phyloP scores from a whole-genome alignment of 2,113 vertebrate genomes.

The Climacteris rufus region DNA sequence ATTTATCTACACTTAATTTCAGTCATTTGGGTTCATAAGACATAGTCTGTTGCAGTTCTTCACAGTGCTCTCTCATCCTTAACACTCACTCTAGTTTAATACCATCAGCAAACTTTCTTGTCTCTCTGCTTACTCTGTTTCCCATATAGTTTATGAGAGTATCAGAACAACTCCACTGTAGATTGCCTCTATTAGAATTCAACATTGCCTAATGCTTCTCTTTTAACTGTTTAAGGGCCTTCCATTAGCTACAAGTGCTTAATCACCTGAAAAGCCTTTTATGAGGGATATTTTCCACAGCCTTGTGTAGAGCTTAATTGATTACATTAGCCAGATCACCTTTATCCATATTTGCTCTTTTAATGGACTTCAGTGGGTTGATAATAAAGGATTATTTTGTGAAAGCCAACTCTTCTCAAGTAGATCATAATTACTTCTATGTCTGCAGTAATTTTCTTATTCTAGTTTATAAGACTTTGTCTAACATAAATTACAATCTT shows the following conservation, averaged over 20 bases:
- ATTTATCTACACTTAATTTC: slow-evolving; percentile 23
- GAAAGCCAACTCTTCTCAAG: not conserved
- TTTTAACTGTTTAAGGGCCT: not conserved
- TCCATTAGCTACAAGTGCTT: not conserved
- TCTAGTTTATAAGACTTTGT: not conserved
- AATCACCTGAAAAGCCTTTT: not conserved
- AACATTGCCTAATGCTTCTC: not conserved
- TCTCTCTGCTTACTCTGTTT: not conserved
- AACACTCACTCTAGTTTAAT: not conserved
- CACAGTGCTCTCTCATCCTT: not conserved
- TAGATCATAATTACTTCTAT: not conserved
- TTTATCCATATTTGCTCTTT: not conserved
- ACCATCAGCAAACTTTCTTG: not conserved
- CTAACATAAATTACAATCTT: not conserved
- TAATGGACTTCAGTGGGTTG: not conserved
- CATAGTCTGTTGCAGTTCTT: not conserved
- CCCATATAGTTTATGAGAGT: not conserved
- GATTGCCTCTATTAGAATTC: not conserved
- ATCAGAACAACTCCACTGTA: not conserved
- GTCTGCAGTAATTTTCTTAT: not conserved
- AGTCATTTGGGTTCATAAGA: not conserved
- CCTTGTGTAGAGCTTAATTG: not conserved
- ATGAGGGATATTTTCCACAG: not conserved
- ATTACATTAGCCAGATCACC: not conserved
- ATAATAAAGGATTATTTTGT: not conserved